phyloP scores from a whole-genome alignment of 1,140 invertebrate genomes.

The Hypsibius dujardini region DNA sequence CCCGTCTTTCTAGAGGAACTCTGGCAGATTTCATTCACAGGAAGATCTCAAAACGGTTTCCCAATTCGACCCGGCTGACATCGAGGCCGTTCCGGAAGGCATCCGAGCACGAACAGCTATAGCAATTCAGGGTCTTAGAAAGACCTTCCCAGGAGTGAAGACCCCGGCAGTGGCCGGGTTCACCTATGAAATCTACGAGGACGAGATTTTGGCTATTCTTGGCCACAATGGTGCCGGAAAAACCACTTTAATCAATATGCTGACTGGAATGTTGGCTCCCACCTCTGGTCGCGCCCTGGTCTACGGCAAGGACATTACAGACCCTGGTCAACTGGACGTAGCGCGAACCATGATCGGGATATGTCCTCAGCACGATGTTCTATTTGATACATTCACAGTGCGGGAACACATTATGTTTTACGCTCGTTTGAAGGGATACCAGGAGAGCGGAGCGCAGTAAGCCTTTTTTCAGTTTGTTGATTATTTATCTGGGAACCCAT shows the following conservation, averaged over 20 bases:
- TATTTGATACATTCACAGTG: conserved; percentile 34
- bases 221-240: conserved; percentile 46
- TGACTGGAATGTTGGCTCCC: conserved; percentile 35
- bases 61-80: neutral
- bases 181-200: conserved; percentile 46
- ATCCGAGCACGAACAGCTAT: neutral
- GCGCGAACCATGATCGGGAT: conserved; percentile 34
- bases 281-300: conserved; percentile 34
- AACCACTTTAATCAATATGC: conserved; percentile 41
- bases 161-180: conserved; percentile 43
- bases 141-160: neutral
- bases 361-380: conserved; percentile 41
- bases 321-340: neutral
- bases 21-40: no score
- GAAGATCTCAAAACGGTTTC: no score
- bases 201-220: conserved; percentile 40
- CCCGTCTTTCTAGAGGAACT: no score
- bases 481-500: no score
- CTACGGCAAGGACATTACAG: conserved; percentile 35
- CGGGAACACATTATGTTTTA: conserved; percentile 20
- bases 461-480: no score
- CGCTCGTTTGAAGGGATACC: conserved; percentile 18
- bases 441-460: no score
- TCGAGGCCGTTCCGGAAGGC: neutral
- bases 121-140: neutral